Evolutionary conservation across 2,113 vertebrate species (phyloP).

Genomic region (Nothocercus nigrocapillus): DNA sequence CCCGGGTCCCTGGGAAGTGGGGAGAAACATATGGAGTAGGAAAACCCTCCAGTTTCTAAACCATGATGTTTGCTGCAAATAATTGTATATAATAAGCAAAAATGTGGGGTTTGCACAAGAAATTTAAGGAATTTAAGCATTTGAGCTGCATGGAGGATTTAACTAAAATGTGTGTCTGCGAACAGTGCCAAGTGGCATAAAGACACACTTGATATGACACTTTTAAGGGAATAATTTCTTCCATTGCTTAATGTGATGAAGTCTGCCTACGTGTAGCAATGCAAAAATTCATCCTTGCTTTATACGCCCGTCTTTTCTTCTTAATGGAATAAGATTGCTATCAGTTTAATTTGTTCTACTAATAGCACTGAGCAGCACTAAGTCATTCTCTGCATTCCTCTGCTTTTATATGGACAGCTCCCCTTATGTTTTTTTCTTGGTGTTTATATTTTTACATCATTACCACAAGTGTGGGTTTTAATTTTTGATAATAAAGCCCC

Average conservation of each 20-base stretch:
- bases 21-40: not conserved
- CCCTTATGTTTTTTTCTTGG: not conserved
- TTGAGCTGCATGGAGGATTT: not conserved
- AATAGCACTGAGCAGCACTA: not conserved
- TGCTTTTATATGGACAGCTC: rapidly evolving
- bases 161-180: not conserved
- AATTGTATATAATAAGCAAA: no score
- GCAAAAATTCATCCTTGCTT: not conserved
- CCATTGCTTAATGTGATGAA: not conserved
- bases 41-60: not conserved
- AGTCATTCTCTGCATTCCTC: not conserved
- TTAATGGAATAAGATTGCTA: not conserved
- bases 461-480: not conserved
- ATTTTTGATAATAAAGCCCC: not conserved
- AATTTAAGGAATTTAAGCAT: not conserved
- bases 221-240: not conserved
- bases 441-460: not conserved
- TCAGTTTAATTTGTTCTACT: not conserved
- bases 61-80: no score
- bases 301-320: rapidly evolving
- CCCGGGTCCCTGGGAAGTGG: not conserved
- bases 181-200: not conserved
- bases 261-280: not conserved
- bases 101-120: no score
- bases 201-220: not conserved